Evolutionary conservation across 2,888 invertebrate species (phyloP).

Genomic region (Thyatira batis): DNA sequence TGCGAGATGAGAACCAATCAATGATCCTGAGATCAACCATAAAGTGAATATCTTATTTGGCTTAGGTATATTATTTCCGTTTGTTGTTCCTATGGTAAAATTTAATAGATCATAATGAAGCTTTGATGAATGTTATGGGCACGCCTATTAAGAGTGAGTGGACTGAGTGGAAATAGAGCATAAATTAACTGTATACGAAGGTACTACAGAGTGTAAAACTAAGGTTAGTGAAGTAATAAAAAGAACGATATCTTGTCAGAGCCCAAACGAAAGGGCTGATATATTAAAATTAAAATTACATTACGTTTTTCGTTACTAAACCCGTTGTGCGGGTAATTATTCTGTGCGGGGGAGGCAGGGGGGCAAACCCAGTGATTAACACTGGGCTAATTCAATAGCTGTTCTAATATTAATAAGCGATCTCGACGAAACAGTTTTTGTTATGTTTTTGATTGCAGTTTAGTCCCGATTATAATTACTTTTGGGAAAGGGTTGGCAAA

Average conservation of each 20-base stretch:
- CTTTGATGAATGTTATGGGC: too few relatives aligned
- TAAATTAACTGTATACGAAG: too few relatives aligned
- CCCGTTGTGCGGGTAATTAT: conserved; percentile 70
- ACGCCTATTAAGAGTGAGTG: too few relatives aligned
- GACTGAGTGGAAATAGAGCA: too few relatives aligned
- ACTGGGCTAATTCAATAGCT: conserved; percentile 71
- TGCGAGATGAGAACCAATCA: too few relatives aligned
- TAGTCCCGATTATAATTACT: conserved; percentile 77
- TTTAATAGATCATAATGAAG: too few relatives aligned
- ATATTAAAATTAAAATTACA: conserved; percentile 77
- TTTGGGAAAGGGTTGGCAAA: conserved; percentile 71
- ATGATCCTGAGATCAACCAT: too few relatives aligned
- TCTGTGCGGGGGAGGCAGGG: conserved; percentile 33
- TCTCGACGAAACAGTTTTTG: conserved; percentile 73
- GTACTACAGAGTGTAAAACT: too few relatives aligned
- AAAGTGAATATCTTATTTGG: too few relatives aligned
- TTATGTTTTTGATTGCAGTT: conserved; percentile 79
- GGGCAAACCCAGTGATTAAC: conserved; percentile 42
- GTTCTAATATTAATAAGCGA: conserved; percentile 71
- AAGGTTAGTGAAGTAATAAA: background rate
- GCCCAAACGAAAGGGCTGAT: background rate
- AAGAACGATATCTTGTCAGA: background rate
- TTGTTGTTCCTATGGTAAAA: too few relatives aligned
- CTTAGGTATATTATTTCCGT: too few relatives aligned
- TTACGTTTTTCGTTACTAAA: conserved; percentile 70